Percentiles rank a stretch among this genome's conserved stretches.
Evolutionary conservation across 2,888 invertebrate genomes (phyloP).

Genomic region (Drosophila eohydei): DNA sequence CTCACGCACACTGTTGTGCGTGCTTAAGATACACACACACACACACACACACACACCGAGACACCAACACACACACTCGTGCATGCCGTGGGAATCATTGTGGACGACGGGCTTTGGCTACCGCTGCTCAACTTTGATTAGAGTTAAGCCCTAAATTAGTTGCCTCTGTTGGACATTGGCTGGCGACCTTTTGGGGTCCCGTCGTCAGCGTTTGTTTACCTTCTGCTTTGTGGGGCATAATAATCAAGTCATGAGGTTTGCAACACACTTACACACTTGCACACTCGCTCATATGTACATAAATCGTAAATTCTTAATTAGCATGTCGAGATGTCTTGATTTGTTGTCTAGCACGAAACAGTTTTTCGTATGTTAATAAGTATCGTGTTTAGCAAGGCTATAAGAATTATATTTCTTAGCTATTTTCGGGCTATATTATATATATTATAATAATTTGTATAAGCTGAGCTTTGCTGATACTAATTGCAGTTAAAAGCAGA

Average conservation of each 20-base stretch:
- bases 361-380: constrained; percentile 8
- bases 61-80: neutral
- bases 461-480: neutral
- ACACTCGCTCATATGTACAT: neutral
- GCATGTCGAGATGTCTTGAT: constrained; percentile 45
- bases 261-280: constrained; percentile 15
- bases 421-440: neutral
- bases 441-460: constrained; percentile 1
- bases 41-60: neutral
- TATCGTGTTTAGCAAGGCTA: constrained; percentile 36
- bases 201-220: constrained; percentile 8
- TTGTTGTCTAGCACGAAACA: constrained; percentile 29
- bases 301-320: constrained; percentile 54
- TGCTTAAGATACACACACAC: constrained; percentile 3
- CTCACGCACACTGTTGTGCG: constrained; percentile 5
- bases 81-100: constrained; percentile 47
- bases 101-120: constrained; percentile 8
- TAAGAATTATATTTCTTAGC: constrained; percentile 22
- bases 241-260: constrained; percentile 58
- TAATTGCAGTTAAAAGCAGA: neutral
- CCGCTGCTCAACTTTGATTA: constrained; percentile 75
- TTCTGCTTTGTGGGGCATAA: constrained; percentile 29
- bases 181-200: constrained; percentile 48
- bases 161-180: constrained; percentile 49
- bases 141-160: constrained; percentile 78